Evolutionary conservation across 2,797 vertebrate species (phyloP).

Genomic region (Fringilla coelebs): DNA sequence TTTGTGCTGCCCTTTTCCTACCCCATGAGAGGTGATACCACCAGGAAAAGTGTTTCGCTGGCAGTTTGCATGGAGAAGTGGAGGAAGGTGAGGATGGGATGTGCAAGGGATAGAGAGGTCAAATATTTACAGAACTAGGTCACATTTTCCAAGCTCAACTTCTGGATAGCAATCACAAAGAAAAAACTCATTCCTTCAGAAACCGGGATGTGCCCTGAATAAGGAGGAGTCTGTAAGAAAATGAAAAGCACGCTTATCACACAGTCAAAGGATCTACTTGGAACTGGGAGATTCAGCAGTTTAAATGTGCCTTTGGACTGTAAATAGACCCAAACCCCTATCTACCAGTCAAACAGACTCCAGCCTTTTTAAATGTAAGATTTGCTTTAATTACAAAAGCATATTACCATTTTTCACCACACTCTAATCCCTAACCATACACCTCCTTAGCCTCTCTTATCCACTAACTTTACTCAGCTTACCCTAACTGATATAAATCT

Average conservation of each 20-base stretch:
- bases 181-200: background rate
- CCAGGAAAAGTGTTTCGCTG: background rate
- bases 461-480: conserved; percentile 25
- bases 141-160: background rate
- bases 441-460: conserved; percentile 46
- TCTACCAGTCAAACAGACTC: conserved; percentile 7
- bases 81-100: background rate
- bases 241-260: background rate
- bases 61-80: background rate
- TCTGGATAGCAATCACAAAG: background rate
- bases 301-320: conserved; percentile 34
- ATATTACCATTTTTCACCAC: conserved; percentile 17
- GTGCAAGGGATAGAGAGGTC: background rate
- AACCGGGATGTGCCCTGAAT: background rate
- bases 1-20: background rate
- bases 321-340: conserved; percentile 15
- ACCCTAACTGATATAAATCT: conserved; percentile 39
- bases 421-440: conserved; percentile 52
- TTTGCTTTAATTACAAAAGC: conserved; percentile 33
- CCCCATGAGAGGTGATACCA: accelerated
- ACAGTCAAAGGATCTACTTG: background rate
- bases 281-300: background rate
- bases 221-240: background rate
- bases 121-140: conserved; percentile 35
- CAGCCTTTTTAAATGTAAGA: background rate